Evolutionary conservation across 2,888 invertebrate genomes (phyloP), one percentile per base, ranked within the genome.

Genomic region (Hirtodrosophila confusa): DNA sequence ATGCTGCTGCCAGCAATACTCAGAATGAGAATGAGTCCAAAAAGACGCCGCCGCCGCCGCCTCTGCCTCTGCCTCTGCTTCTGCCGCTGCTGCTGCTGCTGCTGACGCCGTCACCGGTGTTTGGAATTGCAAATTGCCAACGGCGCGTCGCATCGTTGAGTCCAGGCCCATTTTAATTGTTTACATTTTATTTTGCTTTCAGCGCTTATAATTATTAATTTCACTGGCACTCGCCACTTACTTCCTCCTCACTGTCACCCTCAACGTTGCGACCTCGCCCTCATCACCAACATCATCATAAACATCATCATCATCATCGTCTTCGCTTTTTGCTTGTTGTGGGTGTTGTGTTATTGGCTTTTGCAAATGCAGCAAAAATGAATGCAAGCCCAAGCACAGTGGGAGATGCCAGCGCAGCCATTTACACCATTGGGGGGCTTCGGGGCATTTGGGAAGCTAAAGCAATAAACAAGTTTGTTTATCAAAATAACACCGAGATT

Each of bases 111-210:
- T 69, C 64, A 69, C 58, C 62, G 73, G 63, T 82, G 82, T 73
- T 88, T 82, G 80, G 88, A 86, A 86, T 86, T 86, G 86, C 86
- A 86, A 86, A 88, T 88, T 87, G 76, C 72, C 64, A 84, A 80
- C 88, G 72, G 71, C 80, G 70, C 76, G 51, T 69, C 80, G 67
- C 84, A 63, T 79, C 84, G 85, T 61, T 73, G 77, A 63, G 69
- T 67, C 74, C 75, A 80, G 75, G 78, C 78, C 69, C 74, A 87
- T 79, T 88, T 88, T 84, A 87, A 85, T 85, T 87, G 88, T 85
- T 87, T 82, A 85, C 88, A 88, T 85, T 86, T 87, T 85, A 79
- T 75, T 85, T 71, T 69, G 85, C 85, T 80, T 75, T 85, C 78
- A 86, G 73, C 86, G 77, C 80, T 83, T 78, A 86, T 76, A 78